Percentiles rank a stretch among this genome's conserved stretches.
These are phyloP conservation scores for Coelopa frigida DNA, from an alignment of 1,140 invertebrate species.

Conservation along the genomic window DNA sequence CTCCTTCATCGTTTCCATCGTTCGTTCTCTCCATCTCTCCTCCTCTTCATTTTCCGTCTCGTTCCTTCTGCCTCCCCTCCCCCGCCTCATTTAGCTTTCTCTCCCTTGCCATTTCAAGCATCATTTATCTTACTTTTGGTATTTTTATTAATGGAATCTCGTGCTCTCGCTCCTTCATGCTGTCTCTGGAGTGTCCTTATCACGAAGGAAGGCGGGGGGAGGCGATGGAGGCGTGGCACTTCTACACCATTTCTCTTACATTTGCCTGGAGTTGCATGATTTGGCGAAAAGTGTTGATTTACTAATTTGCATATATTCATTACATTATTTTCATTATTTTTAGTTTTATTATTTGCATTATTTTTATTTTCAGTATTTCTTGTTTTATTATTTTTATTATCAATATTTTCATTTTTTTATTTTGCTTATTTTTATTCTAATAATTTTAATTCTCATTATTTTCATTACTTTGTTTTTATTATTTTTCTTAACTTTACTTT, in stretches of 20 bases:
- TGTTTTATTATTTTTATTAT: conserved; percentile 5
- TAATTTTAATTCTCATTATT: conserved; percentile 10
- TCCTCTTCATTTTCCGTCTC: no score
- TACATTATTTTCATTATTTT: neutral
- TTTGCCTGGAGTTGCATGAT: no score
- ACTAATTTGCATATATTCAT: conserved; percentile 1
- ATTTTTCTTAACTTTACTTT: neutral
- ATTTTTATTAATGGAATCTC: conserved; percentile 11
- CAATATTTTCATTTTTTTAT: conserved; percentile 7
- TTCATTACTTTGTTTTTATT: no score
- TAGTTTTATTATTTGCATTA: neutral
- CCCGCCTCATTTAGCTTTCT: no score
- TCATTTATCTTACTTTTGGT: conserved; percentile 12
- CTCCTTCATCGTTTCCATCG: no score
- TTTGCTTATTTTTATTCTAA: neutral
- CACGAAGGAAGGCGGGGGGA: neutral
- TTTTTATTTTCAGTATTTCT: no score
- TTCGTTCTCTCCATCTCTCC: no score
- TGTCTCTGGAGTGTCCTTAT: neutral
- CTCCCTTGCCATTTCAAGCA: conserved; percentile 9
- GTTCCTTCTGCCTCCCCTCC: no score
- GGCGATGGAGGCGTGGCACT: neutral
- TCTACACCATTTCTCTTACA: no score
- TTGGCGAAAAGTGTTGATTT: conserved; percentile 8
- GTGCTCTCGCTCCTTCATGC: neutral